These are phyloP conservation scores for Forbesichthys papilliferus DNA, from an alignment of 2,113 vertebrate genomes.

Conservation along the genomic window DNA sequence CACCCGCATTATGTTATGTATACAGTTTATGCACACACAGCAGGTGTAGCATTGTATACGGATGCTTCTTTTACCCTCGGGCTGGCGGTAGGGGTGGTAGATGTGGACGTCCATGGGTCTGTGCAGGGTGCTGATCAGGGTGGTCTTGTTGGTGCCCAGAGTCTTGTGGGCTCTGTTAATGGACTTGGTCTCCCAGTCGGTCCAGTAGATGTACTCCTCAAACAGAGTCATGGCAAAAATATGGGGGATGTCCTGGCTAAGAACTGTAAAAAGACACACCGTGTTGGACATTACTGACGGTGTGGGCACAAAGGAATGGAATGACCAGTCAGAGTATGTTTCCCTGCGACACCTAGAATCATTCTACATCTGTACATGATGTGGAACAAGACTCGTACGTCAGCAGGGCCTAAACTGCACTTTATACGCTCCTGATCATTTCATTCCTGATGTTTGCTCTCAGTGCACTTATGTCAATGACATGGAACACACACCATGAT, in stretches of 20 bases:
- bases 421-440: slow-evolving; percentile 23
- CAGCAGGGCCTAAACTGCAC: slow-evolving; percentile 49
- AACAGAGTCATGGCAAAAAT: slow-evolving; percentile 97
- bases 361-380: slow-evolving; percentile 31
- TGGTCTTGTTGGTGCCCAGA: slow-evolving; percentile 86
- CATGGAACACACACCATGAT: slow-evolving; percentile 23
- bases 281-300: background rate
- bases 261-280: slow-evolving; percentile 72
- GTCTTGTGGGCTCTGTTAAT: slow-evolving; percentile 95
- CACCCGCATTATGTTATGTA: background rate
- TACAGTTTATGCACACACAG: no score
- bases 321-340: background rate
- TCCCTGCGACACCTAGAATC: background rate
- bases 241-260: slow-evolving; percentile 95
- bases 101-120: slow-evolving; percentile 98
- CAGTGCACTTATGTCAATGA: background rate
- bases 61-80: slow-evolving; percentile 56
- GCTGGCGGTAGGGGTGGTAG: slow-evolving; percentile 92
- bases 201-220: slow-evolving; percentile 98
- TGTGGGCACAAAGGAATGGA: background rate
- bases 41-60: no score
- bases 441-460: slow-evolving; percentile 38
- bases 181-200: slow-evolving; percentile 98
- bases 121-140: slow-evolving; percentile 94
- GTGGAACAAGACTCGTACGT: slow-evolving; percentile 26